Evolutionary conservation across 1,140 invertebrate genomes (phyloP).

Genomic region (Hyles vespertilio): DNA sequence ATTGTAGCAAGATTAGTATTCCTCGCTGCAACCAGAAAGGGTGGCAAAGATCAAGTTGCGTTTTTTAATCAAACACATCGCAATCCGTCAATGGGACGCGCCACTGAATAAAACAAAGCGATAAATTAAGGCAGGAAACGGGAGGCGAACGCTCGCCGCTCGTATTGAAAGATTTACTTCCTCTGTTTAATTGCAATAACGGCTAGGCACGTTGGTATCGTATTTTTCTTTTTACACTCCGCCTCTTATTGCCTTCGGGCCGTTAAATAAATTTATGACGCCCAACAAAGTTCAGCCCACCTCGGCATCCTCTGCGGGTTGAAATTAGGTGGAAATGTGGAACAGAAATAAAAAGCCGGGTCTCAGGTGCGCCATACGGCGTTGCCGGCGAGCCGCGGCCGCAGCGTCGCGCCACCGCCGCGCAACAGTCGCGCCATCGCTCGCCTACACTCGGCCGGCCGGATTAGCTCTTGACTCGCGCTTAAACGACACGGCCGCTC

Average conservation of each 20-base stretch:
- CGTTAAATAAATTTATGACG: conserved; percentile 76
- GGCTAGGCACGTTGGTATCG: conserved; percentile 74
- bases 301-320: conserved; percentile 52
- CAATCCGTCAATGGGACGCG: conserved; percentile 71
- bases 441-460: conserved; percentile 29
- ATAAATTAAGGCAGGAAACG: conserved; percentile 71
- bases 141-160: conserved; percentile 63
- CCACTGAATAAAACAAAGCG: conserved; percentile 69
- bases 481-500: conserved; percentile 62
- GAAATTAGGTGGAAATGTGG: conserved; percentile 69
- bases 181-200: conserved; percentile 76
- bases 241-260: conserved; percentile 73
- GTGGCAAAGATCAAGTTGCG: conserved; percentile 45
- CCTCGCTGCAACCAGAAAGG: conserved; percentile 25
- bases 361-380: conserved; percentile 60
- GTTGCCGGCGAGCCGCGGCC: conserved; percentile 12
- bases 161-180: conserved; percentile 76
- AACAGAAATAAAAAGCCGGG: conserved; percentile 59
- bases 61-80: conserved; percentile 73
- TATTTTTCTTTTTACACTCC: conserved; percentile 75
- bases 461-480: conserved; percentile 64
- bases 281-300: conserved; percentile 71
- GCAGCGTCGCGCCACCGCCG: not conserved
- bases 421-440: too few relatives aligned
- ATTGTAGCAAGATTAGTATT: conserved; percentile 27